A percentile compares a stretch with the other conserved stretches of the same genome.
These are phyloP conservation scores for Agonopterix heracliana DNA, from an alignment of 2,888 invertebrate species.

Conservation along the genomic window DNA sequence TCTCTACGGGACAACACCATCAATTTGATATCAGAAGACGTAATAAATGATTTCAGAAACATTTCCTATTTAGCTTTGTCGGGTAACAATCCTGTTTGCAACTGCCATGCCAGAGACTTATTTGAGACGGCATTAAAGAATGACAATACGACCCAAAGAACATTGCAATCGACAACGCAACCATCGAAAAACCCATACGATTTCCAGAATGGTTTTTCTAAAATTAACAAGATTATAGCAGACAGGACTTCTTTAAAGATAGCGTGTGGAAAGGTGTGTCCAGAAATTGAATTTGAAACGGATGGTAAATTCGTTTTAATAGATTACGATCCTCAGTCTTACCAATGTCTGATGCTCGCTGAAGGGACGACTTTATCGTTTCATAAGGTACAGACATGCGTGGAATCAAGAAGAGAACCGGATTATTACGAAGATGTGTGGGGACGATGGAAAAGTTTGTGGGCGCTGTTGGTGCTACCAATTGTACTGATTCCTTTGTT, in stretches of 20 bases:
- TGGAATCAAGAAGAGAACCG: slow-evolving; percentile 17
- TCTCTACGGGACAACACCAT: slow-evolving; percentile 72
- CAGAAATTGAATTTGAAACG: slow-evolving; percentile 15
- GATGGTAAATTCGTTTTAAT: slow-evolving; percentile 35
- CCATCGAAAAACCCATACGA: background rate
- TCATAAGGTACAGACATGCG: slow-evolving; percentile 29
- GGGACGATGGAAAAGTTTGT: slow-evolving; percentile 20
- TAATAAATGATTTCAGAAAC: slow-evolving; percentile 71
- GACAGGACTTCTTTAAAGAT: slow-evolving; percentile 22
- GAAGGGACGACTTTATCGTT: slow-evolving; percentile 28
- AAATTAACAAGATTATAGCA: slow-evolving; percentile 30
- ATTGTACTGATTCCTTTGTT: slow-evolving; percentile 28
- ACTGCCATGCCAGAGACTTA: slow-evolving; percentile 71
- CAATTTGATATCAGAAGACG: slow-evolving; percentile 70
- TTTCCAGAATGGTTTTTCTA: slow-evolving; percentile 34
- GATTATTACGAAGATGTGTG: slow-evolving; percentile 21
- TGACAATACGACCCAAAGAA: slow-evolving; percentile 14
- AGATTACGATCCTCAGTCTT: slow-evolving; percentile 32
- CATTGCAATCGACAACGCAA: background rate
- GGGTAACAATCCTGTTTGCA: slow-evolving; percentile 77
- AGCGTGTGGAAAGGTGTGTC: slow-evolving; percentile 16
- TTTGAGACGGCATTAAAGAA: slow-evolving; percentile 48
- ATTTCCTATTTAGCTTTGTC: slow-evolving; percentile 68
- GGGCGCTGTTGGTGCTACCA: slow-evolving; percentile 33
- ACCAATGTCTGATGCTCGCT: slow-evolving; percentile 33